These are phyloP conservation scores for Fundulus diaphanus DNA, from an alignment of 2,797 vertebrate genomes.

Conservation along the genomic window DNA sequence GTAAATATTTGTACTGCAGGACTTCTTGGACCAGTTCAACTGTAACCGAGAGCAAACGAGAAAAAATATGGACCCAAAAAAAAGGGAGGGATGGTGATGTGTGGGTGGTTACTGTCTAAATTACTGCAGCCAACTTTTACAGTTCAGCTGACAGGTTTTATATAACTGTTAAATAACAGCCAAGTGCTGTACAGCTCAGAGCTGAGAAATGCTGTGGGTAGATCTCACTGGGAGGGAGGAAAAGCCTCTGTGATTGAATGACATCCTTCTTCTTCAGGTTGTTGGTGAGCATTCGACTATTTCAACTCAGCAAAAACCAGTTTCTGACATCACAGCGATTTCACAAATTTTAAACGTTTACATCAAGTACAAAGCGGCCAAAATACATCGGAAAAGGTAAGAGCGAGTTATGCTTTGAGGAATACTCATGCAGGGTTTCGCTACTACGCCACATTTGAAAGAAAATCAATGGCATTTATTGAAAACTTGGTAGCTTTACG, in stretches of 20 bases:
- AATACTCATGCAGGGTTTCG: neutral
- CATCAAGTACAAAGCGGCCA: neutral
- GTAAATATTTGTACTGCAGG: conserved; percentile 71
- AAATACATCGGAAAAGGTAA: neutral
- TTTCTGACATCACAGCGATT: neutral
- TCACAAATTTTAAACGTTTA: neutral
- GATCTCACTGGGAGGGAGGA: neutral
- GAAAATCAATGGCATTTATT: neutral
- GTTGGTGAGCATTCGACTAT: neutral
- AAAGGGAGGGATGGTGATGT: conserved; percentile 12
- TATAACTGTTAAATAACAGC: conserved; percentile 31
- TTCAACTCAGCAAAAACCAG: neutral
- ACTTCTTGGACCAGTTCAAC: conserved; percentile 34
- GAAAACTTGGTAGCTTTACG: neutral
- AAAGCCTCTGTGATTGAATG: neutral
- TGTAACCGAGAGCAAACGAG: conserved; percentile 31
- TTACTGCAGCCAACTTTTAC: conserved; percentile 34
- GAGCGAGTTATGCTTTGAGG: neutral
- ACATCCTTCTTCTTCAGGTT: neutral
- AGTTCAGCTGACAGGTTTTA: conserved; percentile 26
- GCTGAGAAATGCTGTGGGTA: conserved; percentile 5
- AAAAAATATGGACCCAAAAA: conserved; percentile 18
- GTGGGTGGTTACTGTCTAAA: conserved; percentile 20
- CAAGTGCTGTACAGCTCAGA: neutral
- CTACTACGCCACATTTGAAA: neutral